Conservation (phyloP, 2,888 invertebrate species). For the Drosophila neoperkinsi region DNA sequence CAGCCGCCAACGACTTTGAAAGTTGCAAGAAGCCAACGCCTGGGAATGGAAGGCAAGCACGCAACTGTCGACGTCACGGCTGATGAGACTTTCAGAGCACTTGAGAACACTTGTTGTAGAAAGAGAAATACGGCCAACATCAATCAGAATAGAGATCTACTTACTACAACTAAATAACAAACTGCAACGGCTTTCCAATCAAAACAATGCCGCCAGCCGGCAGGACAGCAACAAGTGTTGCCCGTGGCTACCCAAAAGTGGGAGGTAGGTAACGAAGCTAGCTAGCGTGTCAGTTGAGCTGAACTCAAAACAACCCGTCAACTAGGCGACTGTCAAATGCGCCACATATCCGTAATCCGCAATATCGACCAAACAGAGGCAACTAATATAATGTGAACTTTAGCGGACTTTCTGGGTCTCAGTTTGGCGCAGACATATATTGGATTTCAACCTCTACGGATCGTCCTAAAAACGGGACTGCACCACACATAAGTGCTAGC, state of each 20-base stretch:
- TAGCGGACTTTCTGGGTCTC: constrained; percentile 70
- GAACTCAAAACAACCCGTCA: constrained; percentile 78
- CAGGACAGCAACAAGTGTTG: constrained; percentile 61
- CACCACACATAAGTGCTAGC: constrained; percentile 1
- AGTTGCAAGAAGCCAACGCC: constrained; percentile 55
- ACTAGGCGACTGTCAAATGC: constrained; percentile 79
- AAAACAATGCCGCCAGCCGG: constrained; percentile 38
- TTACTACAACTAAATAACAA: constrained; percentile 10
- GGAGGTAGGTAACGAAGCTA: neutral
- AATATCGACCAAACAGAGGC: constrained; percentile 75
- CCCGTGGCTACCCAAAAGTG: constrained; percentile 35
- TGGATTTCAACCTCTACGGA: constrained; percentile 60
- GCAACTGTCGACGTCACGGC: constrained; percentile 54
- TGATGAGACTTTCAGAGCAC: constrained; percentile 43
- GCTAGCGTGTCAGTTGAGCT: constrained; percentile 49
- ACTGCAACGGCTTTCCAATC: constrained; percentile 62
- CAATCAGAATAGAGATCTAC: constrained; percentile 50
- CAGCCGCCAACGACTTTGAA: constrained; percentile 68
- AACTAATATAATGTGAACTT: constrained; percentile 64
- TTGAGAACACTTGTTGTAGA: constrained; percentile 74
- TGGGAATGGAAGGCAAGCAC: constrained; percentile 65
- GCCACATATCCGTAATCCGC: constrained; percentile 57
- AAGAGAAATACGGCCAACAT: constrained; percentile 37
- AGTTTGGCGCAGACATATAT: constrained; percentile 53
- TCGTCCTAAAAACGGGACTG: constrained; percentile 32